Evolutionary conservation across 1,140 invertebrate genomes (phyloP), one percentile per base, ranked within the genome.

Genomic region (Anastrepha ludens): DNA sequence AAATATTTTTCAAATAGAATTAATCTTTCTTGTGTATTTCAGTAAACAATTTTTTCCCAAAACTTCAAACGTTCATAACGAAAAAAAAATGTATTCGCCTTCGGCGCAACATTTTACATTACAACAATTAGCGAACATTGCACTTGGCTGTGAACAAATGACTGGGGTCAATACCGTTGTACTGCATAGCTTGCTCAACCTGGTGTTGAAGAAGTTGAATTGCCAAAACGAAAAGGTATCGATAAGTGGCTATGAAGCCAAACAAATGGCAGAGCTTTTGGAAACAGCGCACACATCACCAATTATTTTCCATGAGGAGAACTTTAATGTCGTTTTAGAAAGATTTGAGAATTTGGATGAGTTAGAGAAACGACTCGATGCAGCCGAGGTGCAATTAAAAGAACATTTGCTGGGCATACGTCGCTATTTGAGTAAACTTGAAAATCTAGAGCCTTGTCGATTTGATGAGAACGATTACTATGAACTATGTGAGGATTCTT

Each of bases 361-460:
- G 3, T 39, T 92, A 87, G 91, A 92, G 88, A 50, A 90, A 50
- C 89, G 89, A 13, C 85, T 92, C n/a, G 86, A 89, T 2, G 50
- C 86, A 11, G 62, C 92, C n/a, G 90, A 91, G n/a, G 39, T 8
- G 2, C 88, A 90, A 55, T 29, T 92, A 58, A 88, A 91, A n/a
- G 85, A 88, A 2, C 91, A 92, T 20, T 91, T 92, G 29, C 60
- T 91, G 15, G 90, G 92, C 58, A 90, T 91, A 58, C 90, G 91
- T 55, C 90, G 90, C 20, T 74, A 88, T 39, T 90, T 89, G 89
- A 92, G 91, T 87, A 88, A 88, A 60, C 67, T 88, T 9, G 92
- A 91, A 44, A 44, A 58, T 20, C 3, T 64, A 2, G 74, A 55
- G 8, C 74, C 74, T 55, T 81, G 15, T 87, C 20, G 20, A 0